Evolutionary conservation across 2,113 vertebrate genomes (phyloP).

Genomic region (Dunckerocampus dactyliophorus): DNA sequence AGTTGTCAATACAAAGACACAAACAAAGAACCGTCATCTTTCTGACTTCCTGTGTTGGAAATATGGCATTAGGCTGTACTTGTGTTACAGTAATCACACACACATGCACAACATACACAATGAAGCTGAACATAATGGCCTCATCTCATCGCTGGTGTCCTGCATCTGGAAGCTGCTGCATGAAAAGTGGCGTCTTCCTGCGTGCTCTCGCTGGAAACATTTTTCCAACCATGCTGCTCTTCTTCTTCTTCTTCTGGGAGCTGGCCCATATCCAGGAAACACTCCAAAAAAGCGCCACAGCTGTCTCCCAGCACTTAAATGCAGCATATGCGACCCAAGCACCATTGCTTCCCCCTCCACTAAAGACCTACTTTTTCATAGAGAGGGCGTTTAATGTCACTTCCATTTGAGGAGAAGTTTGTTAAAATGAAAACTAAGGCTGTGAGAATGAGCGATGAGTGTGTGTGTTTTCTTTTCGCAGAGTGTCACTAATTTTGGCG

Average conservation of each 20-base stretch:
- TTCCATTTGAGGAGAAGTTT: constrained; percentile 48
- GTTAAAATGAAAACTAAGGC: constrained; percentile 41
- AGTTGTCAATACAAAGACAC: no score
- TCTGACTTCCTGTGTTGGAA: constrained; percentile 35
- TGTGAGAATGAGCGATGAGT: constrained; percentile 42
- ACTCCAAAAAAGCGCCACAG: constrained; percentile 70
- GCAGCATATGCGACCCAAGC: constrained; percentile 75
- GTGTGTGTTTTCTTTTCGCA: constrained; percentile 37
- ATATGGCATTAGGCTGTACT: constrained; percentile 31
- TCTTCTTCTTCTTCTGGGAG: constrained; percentile 57
- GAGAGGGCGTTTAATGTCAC: constrained; percentile 66
- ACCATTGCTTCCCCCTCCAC: constrained; percentile 66
- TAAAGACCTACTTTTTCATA: constrained; percentile 59
- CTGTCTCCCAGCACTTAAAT: constrained; percentile 75
- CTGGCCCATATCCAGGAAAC: constrained; percentile 73
- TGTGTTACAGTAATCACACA: constrained; percentile 35
- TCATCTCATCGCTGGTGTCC: constrained; percentile 51
- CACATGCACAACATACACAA: constrained; percentile 32
- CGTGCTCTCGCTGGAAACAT: constrained; percentile 71
- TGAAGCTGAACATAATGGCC: constrained; percentile 27
- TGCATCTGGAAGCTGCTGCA: constrained; percentile 76
- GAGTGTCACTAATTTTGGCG: constrained; percentile 72
- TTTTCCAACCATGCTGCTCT: constrained; percentile 59
- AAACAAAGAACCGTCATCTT: constrained; percentile 18
- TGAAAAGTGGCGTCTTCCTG: constrained; percentile 77